A percentile compares a stretch with the other conserved stretches of the same genome.
Evolutionary conservation across 2,113 vertebrate genomes (phyloP).

Genomic region (Anoplopoma fimbria): DNA sequence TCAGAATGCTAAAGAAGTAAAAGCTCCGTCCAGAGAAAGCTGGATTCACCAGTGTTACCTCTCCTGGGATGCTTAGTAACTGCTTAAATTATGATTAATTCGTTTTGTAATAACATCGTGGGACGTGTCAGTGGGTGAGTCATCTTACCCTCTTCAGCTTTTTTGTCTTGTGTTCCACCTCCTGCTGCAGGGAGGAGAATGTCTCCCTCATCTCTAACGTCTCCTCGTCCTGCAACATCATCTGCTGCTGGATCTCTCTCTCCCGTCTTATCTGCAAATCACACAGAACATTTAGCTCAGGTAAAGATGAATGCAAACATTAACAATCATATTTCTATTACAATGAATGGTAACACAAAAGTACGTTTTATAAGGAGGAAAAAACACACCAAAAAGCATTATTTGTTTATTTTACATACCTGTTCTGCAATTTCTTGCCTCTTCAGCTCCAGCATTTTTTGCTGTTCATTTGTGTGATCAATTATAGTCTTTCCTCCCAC

Average conservation of each 20-base stretch:
- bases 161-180: conserved; percentile 97
- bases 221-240: conserved; percentile 93
- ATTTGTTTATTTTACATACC: conserved; percentile 75
- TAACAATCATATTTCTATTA: background rate
- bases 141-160: conserved; percentile 92
- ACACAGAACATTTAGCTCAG: background rate
- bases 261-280: conserved; percentile 89
- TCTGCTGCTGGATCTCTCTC: conserved; percentile 94
- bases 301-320: background rate
- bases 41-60: background rate
- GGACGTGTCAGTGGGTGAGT: conserved; percentile 31
- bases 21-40: background rate
- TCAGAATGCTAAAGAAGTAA: background rate
- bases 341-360: background rate
- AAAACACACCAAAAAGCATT: background rate
- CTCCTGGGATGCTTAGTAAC: background rate
- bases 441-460: conserved; percentile 94
- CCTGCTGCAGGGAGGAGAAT: conserved; percentile 94
- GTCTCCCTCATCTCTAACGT: conserved; percentile 94
- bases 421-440: conserved; percentile 95
- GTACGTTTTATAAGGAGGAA: background rate
- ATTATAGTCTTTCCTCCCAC: conserved; percentile 95
- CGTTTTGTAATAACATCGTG: background rate
- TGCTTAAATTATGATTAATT: conserved; percentile 1
- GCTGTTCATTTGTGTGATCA: conserved; percentile 97